phyloP scores from a whole-genome alignment of 2,797 vertebrate genomes.

The Eurystomus glaucurus region DNA sequence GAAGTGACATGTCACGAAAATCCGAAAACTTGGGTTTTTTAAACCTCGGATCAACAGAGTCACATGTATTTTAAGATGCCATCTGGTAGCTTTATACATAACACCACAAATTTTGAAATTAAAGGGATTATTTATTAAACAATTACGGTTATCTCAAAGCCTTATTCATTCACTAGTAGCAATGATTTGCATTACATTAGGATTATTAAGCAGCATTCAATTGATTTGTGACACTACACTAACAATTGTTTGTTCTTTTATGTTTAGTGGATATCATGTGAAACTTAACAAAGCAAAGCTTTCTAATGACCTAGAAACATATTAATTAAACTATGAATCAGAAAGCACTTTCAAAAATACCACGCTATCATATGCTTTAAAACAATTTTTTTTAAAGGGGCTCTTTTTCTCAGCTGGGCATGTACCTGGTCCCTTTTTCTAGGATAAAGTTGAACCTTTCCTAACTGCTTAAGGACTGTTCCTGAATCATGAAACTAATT shows the following conservation, averaged over 20 bases:
- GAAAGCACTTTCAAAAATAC: not conserved
- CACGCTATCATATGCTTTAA: not conserved
- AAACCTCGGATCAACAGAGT: not conserved
- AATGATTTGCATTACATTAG: not conserved
- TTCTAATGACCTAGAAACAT: slow-evolving; percentile 22
- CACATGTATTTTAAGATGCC: slow-evolving; percentile 50
- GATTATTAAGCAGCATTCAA: not conserved
- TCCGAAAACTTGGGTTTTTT: not conserved
- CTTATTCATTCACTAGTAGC: not conserved
- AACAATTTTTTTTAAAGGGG: not conserved
- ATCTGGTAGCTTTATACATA: slow-evolving; percentile 45
- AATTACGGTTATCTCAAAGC: not conserved
- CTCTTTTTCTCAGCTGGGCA: not conserved
- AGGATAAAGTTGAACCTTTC: not conserved
- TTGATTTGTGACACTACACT: not conserved
- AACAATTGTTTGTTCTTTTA: not conserved
- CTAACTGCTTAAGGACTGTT: not conserved
- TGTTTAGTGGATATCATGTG: not conserved
- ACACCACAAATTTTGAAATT: not conserved
- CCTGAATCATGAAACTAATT: not conserved
- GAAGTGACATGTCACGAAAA: not conserved
- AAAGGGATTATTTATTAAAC: slow-evolving; percentile 15
- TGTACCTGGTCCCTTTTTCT: not conserved
- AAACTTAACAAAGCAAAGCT: not conserved
- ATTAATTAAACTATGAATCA: not conserved